These are phyloP conservation scores for Oophaga sylvatica DNA, from an alignment of 2,797 vertebrate genomes.

Conservation along the genomic window DNA sequence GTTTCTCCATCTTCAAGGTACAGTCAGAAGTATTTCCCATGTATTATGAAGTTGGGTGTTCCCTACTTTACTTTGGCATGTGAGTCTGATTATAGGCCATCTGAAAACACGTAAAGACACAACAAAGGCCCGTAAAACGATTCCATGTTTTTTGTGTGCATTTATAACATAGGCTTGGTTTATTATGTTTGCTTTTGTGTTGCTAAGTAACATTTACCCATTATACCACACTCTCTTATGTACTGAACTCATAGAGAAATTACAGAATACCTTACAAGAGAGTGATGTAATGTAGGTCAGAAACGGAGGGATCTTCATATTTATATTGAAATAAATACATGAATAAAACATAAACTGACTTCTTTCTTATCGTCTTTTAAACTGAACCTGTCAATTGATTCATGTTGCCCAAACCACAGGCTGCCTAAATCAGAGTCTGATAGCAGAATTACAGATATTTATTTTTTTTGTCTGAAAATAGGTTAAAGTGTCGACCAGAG, in stretches of 20 bases:
- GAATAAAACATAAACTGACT: too few species aligned
- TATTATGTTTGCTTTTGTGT: slow-evolving; percentile 3
- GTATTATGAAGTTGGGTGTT: slow-evolving; percentile 19
- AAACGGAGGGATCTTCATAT: neutral
- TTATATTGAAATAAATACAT: neutral
- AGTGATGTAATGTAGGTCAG: neutral
- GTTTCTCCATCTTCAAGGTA: neutral
- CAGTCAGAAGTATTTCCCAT: neutral
- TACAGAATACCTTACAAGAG: neutral
- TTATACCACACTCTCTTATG: neutral
- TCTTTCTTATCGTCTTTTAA: too few species aligned
- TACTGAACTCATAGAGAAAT: neutral
- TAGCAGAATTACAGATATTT: too few species aligned
- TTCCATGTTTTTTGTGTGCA: neutral
- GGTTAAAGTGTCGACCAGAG: too few species aligned
- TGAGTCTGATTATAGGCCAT: neutral
- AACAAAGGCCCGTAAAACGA: neutral
- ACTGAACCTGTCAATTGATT: too few species aligned
- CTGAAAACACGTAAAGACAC: slow-evolving; percentile 5
- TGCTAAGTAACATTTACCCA: slow-evolving; percentile 6
- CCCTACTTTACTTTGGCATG: neutral
- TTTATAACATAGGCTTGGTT: neutral
- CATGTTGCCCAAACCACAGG: too few species aligned
- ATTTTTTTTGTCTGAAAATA: too few species aligned
- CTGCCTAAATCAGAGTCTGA: too few species aligned